Evolutionary conservation across 2,888 invertebrate species (phyloP).

Genomic region (Podotricha telesiphe): DNA sequence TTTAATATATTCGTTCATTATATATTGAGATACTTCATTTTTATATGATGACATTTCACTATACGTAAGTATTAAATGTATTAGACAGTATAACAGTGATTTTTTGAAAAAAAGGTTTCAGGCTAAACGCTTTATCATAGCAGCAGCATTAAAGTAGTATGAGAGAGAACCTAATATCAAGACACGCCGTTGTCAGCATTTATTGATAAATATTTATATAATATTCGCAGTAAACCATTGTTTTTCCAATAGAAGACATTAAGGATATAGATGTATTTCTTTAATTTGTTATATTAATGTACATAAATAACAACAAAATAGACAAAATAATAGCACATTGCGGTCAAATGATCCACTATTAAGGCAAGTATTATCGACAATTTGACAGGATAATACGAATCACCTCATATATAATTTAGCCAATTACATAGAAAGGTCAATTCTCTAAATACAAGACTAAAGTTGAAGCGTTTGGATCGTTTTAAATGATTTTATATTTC

Average conservation of each 20-base stretch:
- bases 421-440: neutral
- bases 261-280: neutral
- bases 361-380: neutral
- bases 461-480: neutral
- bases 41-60: too few relatives aligned
- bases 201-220: too few relatives aligned
- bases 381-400: neutral
- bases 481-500: neutral
- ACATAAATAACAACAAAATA: neutral
- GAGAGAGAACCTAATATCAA: too few relatives aligned
- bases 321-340: constrained; percentile 12
- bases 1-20: too few relatives aligned
- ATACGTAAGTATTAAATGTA: too few relatives aligned
- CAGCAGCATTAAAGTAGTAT: too few relatives aligned
- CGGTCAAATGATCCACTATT: neutral
- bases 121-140: too few relatives aligned
- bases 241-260: neutral
- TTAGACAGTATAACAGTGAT: too few relatives aligned
- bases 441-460: neutral
- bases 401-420: constrained; percentile 14
- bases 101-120: too few relatives aligned
- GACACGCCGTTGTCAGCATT: too few relatives aligned
- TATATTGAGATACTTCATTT: too few relatives aligned
- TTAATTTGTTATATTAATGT: neutral
- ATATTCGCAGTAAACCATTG: too few relatives aligned